Conservation (phyloP, 2,888 invertebrate genomes). For the Epistrophella euchroma region DNA sequence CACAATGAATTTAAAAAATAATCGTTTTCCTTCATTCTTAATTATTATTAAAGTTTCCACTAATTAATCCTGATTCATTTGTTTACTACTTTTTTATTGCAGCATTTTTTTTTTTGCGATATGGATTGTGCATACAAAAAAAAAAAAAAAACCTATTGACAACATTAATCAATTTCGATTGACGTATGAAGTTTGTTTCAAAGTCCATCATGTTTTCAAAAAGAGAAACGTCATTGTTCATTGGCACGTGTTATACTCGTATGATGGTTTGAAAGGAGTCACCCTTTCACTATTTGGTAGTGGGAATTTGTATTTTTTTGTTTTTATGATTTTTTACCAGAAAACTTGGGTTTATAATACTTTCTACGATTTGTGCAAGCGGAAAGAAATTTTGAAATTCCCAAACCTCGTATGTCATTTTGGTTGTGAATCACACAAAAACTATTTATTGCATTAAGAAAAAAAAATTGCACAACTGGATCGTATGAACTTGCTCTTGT, state of each 20-base stretch:
- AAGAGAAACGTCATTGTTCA: not conserved
- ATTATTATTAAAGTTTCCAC: constrained; percentile 18
- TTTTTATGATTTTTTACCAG: too few species aligned
- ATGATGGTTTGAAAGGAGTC: not conserved
- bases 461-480: too few species aligned
- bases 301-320: not conserved
- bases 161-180: not conserved
- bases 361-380: not conserved
- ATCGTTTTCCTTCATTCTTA: not conserved
- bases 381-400: not conserved
- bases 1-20: not conserved
- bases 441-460: not conserved
- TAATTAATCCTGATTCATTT: constrained; percentile 28
- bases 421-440: not conserved
- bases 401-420: not conserved
- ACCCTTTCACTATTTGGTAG: not conserved
- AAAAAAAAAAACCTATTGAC: not conserved
- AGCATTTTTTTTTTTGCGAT: not conserved
- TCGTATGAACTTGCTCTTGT: too few species aligned
- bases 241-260: not conserved
- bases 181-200: constrained; percentile 8
- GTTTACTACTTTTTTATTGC: constrained; percentile 21
- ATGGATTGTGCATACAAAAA: not conserved
- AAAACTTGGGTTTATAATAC: not conserved
- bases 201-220: not conserved